Conservation (phyloP, 64 coral and sea anemone genomes). For the Anthopleura sola region DNA sequence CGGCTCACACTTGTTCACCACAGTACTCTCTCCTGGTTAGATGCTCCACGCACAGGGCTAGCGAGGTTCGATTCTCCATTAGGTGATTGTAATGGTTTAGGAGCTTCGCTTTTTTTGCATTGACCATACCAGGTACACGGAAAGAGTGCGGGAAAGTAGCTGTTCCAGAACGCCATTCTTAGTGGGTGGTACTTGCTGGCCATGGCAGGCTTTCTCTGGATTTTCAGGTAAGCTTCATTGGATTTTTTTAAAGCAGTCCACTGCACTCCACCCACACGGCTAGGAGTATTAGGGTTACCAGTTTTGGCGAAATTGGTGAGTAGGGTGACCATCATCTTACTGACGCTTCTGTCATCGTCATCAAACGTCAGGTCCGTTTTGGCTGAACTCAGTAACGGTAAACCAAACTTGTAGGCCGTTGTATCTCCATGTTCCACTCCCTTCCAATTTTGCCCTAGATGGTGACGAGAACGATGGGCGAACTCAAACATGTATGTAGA, state of each 20-base stretch:
- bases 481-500: too few species aligned
- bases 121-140: background rate
- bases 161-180: slow-evolving; percentile 83
- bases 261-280: slow-evolving; percentile 9
- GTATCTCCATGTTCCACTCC: slow-evolving; percentile 62
- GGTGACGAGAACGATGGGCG: slow-evolving; percentile 39
- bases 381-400: slow-evolving; percentile 34
- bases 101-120: too few species aligned
- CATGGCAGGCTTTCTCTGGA: slow-evolving; percentile 31
- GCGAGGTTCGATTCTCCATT: too few species aligned
- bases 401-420: slow-evolving; percentile 77
- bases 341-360: slow-evolving; percentile 61
- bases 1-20: too few species aligned
- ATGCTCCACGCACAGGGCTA: too few species aligned
- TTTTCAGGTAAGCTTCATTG: slow-evolving; percentile 51
- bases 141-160: slow-evolving; percentile 15
- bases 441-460: slow-evolving; percentile 35
- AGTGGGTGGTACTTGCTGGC: slow-evolving; percentile 55
- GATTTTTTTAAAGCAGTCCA: slow-evolving; percentile 37
- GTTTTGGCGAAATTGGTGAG: slow-evolving; percentile 84
- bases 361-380: slow-evolving; percentile 24
- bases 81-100: too few species aligned
- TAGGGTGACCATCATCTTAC: slow-evolving; percentile 48
- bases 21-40: too few species aligned
- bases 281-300: slow-evolving; percentile 38